A percentile compares a stretch with the other conserved stretches of the same genome.
These are phyloP conservation scores for Dryocosmus kuriphilus DNA, from an alignment of 2,888 invertebrate species.

Conservation along the genomic window DNA sequence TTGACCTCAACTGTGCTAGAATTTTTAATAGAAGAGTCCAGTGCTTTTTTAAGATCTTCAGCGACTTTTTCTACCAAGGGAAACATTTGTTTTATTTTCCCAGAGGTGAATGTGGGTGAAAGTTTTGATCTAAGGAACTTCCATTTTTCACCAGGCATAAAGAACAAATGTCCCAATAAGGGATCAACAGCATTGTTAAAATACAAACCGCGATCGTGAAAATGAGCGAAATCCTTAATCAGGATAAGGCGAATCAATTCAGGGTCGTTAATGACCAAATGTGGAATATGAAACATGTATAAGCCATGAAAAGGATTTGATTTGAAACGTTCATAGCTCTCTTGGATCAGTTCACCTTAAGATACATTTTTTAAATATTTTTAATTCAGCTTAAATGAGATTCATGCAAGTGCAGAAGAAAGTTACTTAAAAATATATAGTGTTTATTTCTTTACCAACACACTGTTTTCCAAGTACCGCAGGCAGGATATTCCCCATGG, in stretches of 20 bases:
- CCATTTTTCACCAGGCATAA: too few species aligned
- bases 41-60: constrained; percentile 78
- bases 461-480: background rate
- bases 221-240: too few species aligned
- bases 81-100: too few species aligned
- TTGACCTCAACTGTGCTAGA: constrained; percentile 60
- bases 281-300: too few species aligned
- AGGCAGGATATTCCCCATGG: background rate
- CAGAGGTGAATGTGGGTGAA: too few species aligned
- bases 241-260: constrained; percentile 80
- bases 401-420: too few species aligned
- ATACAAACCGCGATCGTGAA: too few species aligned
- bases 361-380: background rate
- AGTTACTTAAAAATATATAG: too few species aligned
- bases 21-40: constrained; percentile 74
- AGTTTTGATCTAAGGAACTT: constrained; percentile 82
- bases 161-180: constrained; percentile 82
- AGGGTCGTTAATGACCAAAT: constrained; percentile 82
- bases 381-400: too few species aligned
- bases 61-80: constrained; percentile 81
- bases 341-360: constrained; percentile 32
- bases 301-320: too few species aligned
- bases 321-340: too few species aligned
- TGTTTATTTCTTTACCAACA: background rate
- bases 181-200: constrained; percentile 82